Percentiles rank a stretch among this genome's conserved stretches.
phyloP scores from a whole-genome alignment of 2,113 vertebrate species.

The Pelodiscus sinensis region DNA sequence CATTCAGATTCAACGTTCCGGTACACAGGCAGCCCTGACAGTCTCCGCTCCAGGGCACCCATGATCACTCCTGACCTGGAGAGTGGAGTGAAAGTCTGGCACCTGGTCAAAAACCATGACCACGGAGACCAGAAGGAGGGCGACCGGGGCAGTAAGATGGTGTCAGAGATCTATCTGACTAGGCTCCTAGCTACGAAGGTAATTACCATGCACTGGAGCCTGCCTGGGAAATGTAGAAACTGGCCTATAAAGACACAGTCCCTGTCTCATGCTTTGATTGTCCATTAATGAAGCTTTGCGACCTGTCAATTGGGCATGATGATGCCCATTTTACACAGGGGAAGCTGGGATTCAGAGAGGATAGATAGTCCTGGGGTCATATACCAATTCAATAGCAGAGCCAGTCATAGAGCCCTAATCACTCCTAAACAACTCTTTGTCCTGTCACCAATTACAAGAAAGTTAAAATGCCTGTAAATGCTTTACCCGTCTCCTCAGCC shows the following conservation, averaged over 20 bases:
- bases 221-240: rapidly evolving
- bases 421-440: not conserved
- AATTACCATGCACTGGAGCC: not conserved
- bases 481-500: rapidly evolving
- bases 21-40: slow-evolving; percentile 97
- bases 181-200: slow-evolving; percentile 97
- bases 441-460: rapidly evolving
- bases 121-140: slow-evolving; percentile 99
- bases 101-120: slow-evolving; percentile 98
- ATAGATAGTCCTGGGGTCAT: not conserved
- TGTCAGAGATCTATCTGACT: slow-evolving; percentile 98
- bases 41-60: slow-evolving; percentile 93
- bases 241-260: rapidly evolving
- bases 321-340: not conserved
- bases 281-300: not conserved
- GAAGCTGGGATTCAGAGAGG: not conserved
- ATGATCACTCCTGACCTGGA: slow-evolving; percentile 99
- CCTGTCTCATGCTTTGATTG: rapidly evolving
- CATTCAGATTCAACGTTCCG: slow-evolving; percentile 93
- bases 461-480: not conserved
- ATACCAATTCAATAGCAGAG: not conserved
- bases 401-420: not conserved
- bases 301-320: rapidly evolving
- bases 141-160: slow-evolving; percentile 98
- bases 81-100: slow-evolving; percentile 97